Base-by-base conservation (phyloP, 2,797 vertebrate genomes). In the Sebastes hopkinsi region DNA sequence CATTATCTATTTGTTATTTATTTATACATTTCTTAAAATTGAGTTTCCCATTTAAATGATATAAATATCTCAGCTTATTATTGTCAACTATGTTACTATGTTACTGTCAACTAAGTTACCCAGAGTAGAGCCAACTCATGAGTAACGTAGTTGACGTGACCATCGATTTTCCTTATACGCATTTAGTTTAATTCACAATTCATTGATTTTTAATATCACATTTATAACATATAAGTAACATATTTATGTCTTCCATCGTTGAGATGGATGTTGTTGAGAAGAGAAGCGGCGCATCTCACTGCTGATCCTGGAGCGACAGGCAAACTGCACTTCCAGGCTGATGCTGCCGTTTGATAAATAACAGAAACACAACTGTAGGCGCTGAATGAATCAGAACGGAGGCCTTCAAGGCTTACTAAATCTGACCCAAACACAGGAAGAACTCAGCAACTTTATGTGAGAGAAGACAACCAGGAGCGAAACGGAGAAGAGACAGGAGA, bases 401-500 rank as follows among this genome's bases (percentile, higher is more conserved):
- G 18, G 29, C 67, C 62, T 8, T 1, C 16, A n/a, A 66, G 52
- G 52, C n/a, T 60, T 22, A 30, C 11, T 32, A 11, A 55, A 29
- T 52, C 58, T 22, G 18, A 67, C 36, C 29, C 1, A 32, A 66
- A 36, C 59, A 23, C 20, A 72, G 60, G 23, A 25, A 32, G 27
- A 81, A 22, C 9, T 34, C 9, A 0, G 36, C 13, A 55, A 60
- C 38, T 72, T 69, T 67, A 2, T 16, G 55, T 27, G 22, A 6
- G 20, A 71, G 64, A 56, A 71, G 66, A 69, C 12, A 7, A 67
- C 25, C 18, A 30, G 55, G 68, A 77, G 54, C 76, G 62, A 85
- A 76, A 76, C 16, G 36, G 16, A 76, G 73, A 22, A 73, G 70
- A 72, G 72, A 65, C 64, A 18, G 14, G 56, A 75, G 77, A 86